phyloP scores from a whole-genome alignment of 2,888 invertebrate species.

The Troides aeacus region DNA sequence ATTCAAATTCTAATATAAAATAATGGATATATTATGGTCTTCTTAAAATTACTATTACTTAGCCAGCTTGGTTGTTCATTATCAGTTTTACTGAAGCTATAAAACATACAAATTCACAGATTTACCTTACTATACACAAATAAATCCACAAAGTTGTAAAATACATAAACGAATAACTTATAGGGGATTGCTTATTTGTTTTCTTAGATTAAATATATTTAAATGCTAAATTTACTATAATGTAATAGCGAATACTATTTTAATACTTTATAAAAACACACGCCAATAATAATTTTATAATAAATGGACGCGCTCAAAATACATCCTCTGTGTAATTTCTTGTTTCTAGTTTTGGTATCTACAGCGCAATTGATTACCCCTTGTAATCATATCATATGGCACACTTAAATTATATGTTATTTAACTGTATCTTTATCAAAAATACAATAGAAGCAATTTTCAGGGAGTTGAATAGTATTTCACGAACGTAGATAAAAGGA shows the following conservation, averaged over 20 bases:
- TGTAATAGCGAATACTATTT: constrained; percentile 6
- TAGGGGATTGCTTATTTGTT: constrained; percentile 3
- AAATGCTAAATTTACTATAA: constrained; percentile 4
- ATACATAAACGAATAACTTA: not conserved
- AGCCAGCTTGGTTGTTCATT: not conserved
- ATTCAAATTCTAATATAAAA: too few species aligned
- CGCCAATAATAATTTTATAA: constrained; percentile 2
- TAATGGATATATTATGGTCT: too few species aligned
- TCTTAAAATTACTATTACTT: too few species aligned
- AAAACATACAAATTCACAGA: not conserved
- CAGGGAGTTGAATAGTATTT: not conserved
- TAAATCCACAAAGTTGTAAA: not conserved
- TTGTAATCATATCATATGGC: constrained; percentile 12
- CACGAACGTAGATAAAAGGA: not conserved
- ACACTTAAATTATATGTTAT: constrained; percentile 1
- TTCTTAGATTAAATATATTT: constrained; percentile 6
- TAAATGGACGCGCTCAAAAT: constrained; percentile 4
- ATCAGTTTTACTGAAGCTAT: not conserved
- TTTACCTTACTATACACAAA: not conserved
- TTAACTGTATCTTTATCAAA: not conserved
- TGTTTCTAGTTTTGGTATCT: not conserved
- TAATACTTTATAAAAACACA: constrained; percentile 4
- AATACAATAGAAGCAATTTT: not conserved
- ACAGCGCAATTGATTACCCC: not conserved
- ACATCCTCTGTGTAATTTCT: not conserved